These are phyloP conservation scores for Mastomys natalensis DNA, from an alignment of 2,113 vertebrate genomes.

Conservation along the genomic window DNA sequence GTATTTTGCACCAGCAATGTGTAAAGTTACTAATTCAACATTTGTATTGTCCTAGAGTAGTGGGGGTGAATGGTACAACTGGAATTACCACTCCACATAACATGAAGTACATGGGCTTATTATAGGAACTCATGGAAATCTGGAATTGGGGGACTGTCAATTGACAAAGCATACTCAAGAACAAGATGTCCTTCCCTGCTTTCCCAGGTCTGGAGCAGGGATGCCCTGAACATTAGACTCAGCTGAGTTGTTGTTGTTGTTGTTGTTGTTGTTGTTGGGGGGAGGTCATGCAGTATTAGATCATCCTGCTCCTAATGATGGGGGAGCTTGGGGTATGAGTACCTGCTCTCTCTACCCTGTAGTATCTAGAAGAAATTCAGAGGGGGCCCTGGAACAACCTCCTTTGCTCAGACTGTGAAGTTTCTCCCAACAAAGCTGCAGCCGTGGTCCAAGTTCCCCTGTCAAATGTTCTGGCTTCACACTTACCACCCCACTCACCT, in stretches of 20 bases:
- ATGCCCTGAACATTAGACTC: background rate
- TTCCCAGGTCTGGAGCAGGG: background rate
- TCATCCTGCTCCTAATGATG: background rate
- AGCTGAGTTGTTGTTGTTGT: background rate
- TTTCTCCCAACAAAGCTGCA: background rate
- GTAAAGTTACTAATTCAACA: background rate
- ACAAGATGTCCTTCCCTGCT: background rate
- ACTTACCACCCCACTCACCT: slow-evolving; percentile 84
- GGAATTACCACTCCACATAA: background rate
- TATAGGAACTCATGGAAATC: background rate
- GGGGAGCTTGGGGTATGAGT: background rate
- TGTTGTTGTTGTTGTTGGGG: background rate
- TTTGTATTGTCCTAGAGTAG: background rate
- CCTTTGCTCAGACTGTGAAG: background rate
- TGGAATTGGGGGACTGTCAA: background rate
- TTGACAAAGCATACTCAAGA: background rate
- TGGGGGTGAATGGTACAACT: background rate
- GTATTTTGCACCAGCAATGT: background rate
- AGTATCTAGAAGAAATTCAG: background rate
- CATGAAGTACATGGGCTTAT: background rate
- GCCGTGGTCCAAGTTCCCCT: background rate
- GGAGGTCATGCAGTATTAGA: background rate
- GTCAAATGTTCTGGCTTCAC: background rate
- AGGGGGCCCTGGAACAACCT: fast-evolving
- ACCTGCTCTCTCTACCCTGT: background rate